Base-by-base conservation (phyloP, 2,113 vertebrate genomes). In the Anseranas semipalmata region DNA sequence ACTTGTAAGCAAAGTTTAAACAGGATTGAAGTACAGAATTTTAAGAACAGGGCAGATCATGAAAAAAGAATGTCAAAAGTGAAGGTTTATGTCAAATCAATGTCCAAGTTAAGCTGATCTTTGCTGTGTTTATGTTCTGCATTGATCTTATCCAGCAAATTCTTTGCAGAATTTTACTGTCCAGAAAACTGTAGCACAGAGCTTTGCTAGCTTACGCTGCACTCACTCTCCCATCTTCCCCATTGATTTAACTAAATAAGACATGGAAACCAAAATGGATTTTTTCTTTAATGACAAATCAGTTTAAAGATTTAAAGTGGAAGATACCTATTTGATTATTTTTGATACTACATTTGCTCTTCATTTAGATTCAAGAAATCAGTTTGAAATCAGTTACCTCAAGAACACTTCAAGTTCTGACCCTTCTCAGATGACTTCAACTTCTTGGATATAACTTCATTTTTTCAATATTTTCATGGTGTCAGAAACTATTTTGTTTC, bases 81-180 rank as follows among this genome's bases (percentile, higher is more conserved):
- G 55, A 96, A 94, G 55, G 30, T 35, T 89, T 81, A 80, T 90
- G 62, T 92, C 85, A 96, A 95, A 95, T 97, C 91, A 88, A 93
- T 93, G 85, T 75, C 67, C 48, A 78, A 62, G 60, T 88, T 92
- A 85, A 46, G 68, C 18, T 95, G 93, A 96, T 95, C 87, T 92
- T 95, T 85, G 58, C 72, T 90, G n/a, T 91, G 92, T 77, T 96
- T 96, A 80, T 50, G 66, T 81, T 96, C 58, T 87, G 16, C n/a
- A 96, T 81, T 95, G 94, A 97, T 94, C 41, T 97, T 37, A 90
- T 67, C 41, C 77, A 90, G 79, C n/a, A 96, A 95, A 72, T 67
- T 53, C 25, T 79, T 67, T 45, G 27, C 43, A 90, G 41, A 63
- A 46, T 93, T 68, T 77, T 83, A 89, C 56, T 68, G 83, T 45